Evolutionary conservation across 2,113 vertebrate species (phyloP).

Genomic region (Indicator maculatus): DNA sequence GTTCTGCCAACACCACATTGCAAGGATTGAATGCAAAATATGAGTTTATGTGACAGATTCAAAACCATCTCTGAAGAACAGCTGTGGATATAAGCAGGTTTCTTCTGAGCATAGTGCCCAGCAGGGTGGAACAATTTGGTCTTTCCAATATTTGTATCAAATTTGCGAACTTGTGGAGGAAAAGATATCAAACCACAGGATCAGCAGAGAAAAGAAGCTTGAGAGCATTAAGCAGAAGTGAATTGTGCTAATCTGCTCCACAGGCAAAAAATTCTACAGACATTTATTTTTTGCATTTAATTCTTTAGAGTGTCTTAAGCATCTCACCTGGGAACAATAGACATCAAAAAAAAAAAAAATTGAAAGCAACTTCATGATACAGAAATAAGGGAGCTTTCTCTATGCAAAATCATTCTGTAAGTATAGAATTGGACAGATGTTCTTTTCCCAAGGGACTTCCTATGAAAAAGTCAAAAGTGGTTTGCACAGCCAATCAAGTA

Average conservation of each 20-base stretch:
- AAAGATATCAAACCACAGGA: not conserved
- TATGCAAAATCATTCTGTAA: not conserved
- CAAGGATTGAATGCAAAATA: not conserved
- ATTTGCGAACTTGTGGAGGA: not conserved
- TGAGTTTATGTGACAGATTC: not conserved
- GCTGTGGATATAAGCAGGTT: not conserved
- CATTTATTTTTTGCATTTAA: not conserved
- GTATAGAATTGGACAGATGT: not conserved
- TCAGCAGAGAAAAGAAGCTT: not conserved
- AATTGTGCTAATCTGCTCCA: not conserved
- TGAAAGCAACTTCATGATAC: not conserved
- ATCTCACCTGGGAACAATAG: not conserved
- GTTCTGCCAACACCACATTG: not conserved
- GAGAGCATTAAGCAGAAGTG: not conserved
- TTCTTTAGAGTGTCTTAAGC: not conserved
- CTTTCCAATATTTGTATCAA: not conserved
- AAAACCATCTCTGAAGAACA: not conserved
- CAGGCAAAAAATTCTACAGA: rapidly evolving
- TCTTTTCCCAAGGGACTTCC: not conserved
- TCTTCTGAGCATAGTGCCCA: not conserved
- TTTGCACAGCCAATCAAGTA: not conserved
- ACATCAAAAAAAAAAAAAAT: not conserved
- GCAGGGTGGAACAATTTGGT: not conserved
- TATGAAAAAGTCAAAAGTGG: not conserved
- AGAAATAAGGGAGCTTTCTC: not conserved